Conservation (phyloP, 30 jellyfish, hydroid and myxozoan genomes). For the Hydractinia echinata region DNA sequence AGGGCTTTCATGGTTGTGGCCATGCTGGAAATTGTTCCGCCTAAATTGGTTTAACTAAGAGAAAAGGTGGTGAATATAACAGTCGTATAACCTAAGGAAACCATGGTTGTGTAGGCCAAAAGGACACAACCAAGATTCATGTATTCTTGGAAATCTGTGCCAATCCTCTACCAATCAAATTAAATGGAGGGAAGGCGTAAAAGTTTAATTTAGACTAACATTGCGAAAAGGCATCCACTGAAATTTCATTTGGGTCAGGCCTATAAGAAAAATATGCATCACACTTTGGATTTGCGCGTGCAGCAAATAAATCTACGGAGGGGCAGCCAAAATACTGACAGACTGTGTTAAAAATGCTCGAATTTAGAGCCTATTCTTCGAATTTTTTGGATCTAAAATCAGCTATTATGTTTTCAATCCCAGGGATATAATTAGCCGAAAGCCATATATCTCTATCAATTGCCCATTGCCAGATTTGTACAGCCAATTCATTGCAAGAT, state of each 20-base stretch:
- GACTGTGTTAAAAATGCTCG: constrained; percentile 18
- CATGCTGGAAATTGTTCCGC: too few relatives aligned
- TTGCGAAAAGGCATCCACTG: constrained; percentile 44
- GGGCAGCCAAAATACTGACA: too few relatives aligned
- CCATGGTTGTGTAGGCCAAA: constrained; percentile 46
- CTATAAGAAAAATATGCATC: constrained; percentile 42
- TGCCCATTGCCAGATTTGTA: too few relatives aligned
- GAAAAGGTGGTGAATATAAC: neutral
- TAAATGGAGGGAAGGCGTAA: constrained; percentile 55
- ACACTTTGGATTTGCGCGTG: too few relatives aligned
- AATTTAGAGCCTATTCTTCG: constrained; percentile 42
- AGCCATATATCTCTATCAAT: constrained; percentile 38
- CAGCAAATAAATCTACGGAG: too few relatives aligned
- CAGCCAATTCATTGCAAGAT: too few relatives aligned
- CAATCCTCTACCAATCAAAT: constrained; percentile 2
- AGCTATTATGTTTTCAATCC: constrained; percentile 37
- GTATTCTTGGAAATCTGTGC: constrained; percentile 29
- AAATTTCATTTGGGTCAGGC: too few relatives aligned
- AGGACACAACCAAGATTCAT: constrained; percentile 34
- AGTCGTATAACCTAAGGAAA: neutral
- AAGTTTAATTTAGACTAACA: constrained; percentile 34
- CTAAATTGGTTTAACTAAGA: neutral
- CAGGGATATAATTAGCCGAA: constrained; percentile 56
- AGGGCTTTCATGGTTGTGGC: too few relatives aligned
- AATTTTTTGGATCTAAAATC: constrained; percentile 43